Evolutionary conservation across 2,888 invertebrate genomes (phyloP), one percentile per base, ranked within the genome.

Genomic region (Orgyia antiqua): DNA sequence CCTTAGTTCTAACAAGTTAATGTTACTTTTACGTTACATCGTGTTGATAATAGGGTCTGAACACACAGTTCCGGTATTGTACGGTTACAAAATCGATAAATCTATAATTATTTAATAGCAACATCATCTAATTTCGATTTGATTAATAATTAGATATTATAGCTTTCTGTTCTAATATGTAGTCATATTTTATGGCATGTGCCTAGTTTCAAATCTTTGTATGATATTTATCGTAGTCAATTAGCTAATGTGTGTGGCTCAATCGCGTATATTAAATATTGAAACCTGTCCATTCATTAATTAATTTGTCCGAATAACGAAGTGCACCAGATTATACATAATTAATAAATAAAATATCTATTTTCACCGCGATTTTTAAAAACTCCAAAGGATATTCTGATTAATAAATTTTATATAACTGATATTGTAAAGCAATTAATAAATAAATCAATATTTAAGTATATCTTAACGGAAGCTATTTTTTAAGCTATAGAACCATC

Each of bases 61-160:
- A 34, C 29, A 47, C 35, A 54, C 39, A 15, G 36, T 39, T 46
- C 29, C 54, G 54, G 42, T 42, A 49, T 23, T 36, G 28, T 42
- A 36, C 36, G 33, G 29, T 41, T 45, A 39, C 39, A 36, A 34
- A 38, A 39, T 33, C 41, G 40, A 24, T 44, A 36, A 37, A 48
- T 50, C 39, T 50, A 48, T 21, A 34, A 33, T 37, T 41, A 52
- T 29, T 36, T 28, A 40, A 39, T 47, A 44, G 33, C 24, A 41
- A 34, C 10, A 15, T 27, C 13, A 34, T 38, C 41, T 31, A 41
- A 54, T 47, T 29, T 32, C 24, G 13, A 15, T 21, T 18, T 30
- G 30, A 37, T 28, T 18, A 33, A 33, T 15, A 17, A 10, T 17
- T 13, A 12, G 7, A 13, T 13, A 27, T 26, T 15, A 21, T 25